A percentile compares a stretch with the other conserved stretches of the same genome.
phyloP scores from a whole-genome alignment of 2,113 vertebrate species.

The Leptocoma aspasia region DNA sequence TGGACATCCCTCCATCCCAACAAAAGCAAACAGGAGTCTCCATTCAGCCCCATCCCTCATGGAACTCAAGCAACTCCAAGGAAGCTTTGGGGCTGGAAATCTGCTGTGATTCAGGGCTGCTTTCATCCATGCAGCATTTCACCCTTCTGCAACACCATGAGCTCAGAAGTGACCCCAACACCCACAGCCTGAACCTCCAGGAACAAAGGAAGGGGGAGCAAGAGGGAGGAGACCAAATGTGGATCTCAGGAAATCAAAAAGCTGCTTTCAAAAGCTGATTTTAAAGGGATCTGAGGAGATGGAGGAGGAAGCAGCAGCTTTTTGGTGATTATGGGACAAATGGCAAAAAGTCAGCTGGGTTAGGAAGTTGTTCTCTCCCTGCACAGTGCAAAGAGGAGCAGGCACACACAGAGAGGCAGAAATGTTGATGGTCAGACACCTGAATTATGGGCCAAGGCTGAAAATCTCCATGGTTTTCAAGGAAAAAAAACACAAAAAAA shows the following conservation, averaged over 20 bases:
- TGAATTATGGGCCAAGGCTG: accelerated
- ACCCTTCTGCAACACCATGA: not conserved
- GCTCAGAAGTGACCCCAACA: conserved; percentile 44
- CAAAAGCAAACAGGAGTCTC: not conserved
- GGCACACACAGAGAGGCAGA: not conserved
- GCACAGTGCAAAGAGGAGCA: not conserved
- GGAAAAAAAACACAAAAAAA: too few species aligned
- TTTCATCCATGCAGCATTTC: not conserved
- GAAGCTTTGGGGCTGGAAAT: not conserved
- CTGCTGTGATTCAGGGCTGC: not conserved
- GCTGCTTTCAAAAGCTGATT: conserved; percentile 1
- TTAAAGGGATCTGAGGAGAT: not conserved
- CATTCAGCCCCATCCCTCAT: not conserved
- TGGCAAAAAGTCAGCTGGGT: not conserved
- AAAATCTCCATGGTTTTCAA: not conserved
- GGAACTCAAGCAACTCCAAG: not conserved
- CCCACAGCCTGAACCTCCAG: conserved; percentile 54
- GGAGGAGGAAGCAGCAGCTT: conserved; percentile 7
- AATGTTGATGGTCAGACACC: not conserved
- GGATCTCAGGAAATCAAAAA: not conserved
- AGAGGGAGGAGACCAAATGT: not conserved
- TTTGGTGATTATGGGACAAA: not conserved
- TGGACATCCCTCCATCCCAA: not conserved
- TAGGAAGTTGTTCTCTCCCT: not conserved
- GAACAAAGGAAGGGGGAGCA: conserved; percentile 37